Evolutionary conservation across 1,140 invertebrate genomes (phyloP).

Genomic region (Probaryconus sp.): DNA sequence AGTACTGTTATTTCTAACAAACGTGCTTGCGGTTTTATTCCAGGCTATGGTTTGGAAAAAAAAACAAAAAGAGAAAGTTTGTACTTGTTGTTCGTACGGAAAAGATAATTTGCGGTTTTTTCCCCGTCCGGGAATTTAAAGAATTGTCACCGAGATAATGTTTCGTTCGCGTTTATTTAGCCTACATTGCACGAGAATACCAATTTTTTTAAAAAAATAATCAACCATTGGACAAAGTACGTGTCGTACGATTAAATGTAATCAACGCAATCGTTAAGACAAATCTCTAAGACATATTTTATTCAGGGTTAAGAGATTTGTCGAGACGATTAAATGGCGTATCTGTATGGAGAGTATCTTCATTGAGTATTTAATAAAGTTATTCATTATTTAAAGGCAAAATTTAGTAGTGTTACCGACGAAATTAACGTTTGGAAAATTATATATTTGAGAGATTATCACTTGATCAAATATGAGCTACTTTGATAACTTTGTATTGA

Average conservation of each 20-base stretch:
- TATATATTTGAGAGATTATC: slow-evolving; percentile 25
- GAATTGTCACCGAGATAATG: slow-evolving; percentile 41
- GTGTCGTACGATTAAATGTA: slow-evolving; percentile 10
- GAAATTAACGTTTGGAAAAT: slow-evolving; percentile 14
- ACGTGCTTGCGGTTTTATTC: too few species aligned
- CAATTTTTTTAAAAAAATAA: slow-evolving; percentile 32
- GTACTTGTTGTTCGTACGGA: too few species aligned
- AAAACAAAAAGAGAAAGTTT: too few species aligned
- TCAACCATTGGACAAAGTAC: slow-evolving; percentile 33
- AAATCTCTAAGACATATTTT: slow-evolving; percentile 12
- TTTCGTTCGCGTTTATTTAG: slow-evolving; percentile 30
- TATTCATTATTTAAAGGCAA: too few species aligned
- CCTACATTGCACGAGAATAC: slow-evolving; percentile 2
- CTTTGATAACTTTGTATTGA: slow-evolving; percentile 21
- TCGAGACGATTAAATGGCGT: slow-evolving; percentile 3
- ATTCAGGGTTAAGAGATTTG: slow-evolving; percentile 36
- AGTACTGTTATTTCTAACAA: too few species aligned
- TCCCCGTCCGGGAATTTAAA: too few species aligned
- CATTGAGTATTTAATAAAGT: too few species aligned
- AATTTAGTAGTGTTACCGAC: not conserved
- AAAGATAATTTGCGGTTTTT: too few species aligned
- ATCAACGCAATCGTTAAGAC: slow-evolving; percentile 10
- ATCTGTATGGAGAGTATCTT: too few species aligned
- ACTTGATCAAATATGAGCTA: slow-evolving; percentile 40
- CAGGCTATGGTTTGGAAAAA: too few species aligned